Evolutionary conservation across 2,113 vertebrate genomes (phyloP).

Genomic region (Copsychus sechellarum): DNA sequence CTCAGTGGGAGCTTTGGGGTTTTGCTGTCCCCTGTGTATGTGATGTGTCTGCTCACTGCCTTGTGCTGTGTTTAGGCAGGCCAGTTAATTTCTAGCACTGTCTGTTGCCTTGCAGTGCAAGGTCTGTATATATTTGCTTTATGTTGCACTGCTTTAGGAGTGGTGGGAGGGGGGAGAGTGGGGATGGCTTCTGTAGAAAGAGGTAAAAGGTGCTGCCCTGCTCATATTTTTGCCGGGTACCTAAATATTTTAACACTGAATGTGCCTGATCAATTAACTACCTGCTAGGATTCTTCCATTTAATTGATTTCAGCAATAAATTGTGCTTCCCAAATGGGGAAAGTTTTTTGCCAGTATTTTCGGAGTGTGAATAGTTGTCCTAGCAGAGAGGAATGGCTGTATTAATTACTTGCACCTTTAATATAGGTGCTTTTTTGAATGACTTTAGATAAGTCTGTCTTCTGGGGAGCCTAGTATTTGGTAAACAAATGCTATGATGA

Average conservation of each 20-base stretch:
- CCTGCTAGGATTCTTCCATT: not conserved
- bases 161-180: fast-evolving
- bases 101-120: not conserved
- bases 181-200: not conserved
- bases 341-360: not conserved
- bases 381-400: not conserved
- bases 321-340: not conserved
- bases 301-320: not conserved
- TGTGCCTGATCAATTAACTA: not conserved
- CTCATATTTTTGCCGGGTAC: not conserved
- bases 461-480: not conserved
- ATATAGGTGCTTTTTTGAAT: not conserved
- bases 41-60: not conserved
- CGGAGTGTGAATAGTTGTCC: not conserved
- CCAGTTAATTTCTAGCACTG: not conserved
- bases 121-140: not conserved
- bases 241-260: not conserved
- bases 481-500: not conserved
- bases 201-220: not conserved
- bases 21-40: not conserved
- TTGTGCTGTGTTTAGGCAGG: not conserved
- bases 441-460: not conserved
- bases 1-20: not conserved
- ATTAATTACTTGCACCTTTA: not conserved
- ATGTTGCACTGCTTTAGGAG: not conserved